These are phyloP conservation scores for Catharus minimus DNA, from an alignment of 2,113 vertebrate species.

Conservation along the genomic window DNA sequence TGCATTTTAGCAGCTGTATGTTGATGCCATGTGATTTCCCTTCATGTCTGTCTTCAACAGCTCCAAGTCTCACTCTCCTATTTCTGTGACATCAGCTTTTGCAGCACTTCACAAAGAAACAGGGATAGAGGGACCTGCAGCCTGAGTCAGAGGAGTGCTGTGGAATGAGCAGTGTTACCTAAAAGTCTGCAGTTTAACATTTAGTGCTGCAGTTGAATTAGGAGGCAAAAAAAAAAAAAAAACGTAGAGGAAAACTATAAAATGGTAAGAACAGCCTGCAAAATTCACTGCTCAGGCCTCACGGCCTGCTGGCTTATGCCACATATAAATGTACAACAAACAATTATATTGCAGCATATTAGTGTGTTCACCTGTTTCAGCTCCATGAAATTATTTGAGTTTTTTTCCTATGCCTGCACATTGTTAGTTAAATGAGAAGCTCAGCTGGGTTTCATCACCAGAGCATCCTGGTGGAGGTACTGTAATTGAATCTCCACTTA, in stretches of 20 bases:
- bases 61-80: not conserved
- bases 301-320: fast-evolving
- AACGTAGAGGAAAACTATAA: not conserved
- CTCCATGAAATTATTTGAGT: not conserved
- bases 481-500: not conserved
- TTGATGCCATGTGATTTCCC: no score
- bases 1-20: no score
- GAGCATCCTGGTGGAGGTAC: not conserved
- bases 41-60: not conserved
- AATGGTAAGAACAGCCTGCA: not conserved
- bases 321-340: fast-evolving
- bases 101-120: not conserved
- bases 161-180: not conserved
- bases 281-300: not conserved
- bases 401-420: not conserved
- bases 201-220: not conserved
- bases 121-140: not conserved
- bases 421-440: not conserved
- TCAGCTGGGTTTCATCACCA: not conserved
- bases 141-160: not conserved
- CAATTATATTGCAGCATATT: not conserved
- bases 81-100: not conserved
- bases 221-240: not conserved
- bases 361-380: not conserved
- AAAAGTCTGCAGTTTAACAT: not conserved